Conservation (phyloP, 2,797 vertebrate genomes). For the Mormyrus hasselquistii region DNA sequence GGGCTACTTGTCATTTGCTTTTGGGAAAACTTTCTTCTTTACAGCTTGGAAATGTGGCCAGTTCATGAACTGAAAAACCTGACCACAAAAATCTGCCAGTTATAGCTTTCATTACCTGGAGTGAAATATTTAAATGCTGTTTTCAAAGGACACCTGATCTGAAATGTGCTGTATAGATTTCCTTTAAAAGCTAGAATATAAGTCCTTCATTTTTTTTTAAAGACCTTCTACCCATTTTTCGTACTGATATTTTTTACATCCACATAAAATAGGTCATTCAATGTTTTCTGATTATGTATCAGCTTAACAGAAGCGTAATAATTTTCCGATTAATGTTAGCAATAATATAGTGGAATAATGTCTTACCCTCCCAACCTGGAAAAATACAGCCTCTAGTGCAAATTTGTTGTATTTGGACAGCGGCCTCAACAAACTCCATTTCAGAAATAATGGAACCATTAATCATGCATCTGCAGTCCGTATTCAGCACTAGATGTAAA, state of each 20-base stretch:
- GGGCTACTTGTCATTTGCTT: not conserved
- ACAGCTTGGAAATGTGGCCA: not conserved
- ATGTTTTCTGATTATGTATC: not conserved
- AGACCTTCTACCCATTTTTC: not conserved
- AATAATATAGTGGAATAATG: not conserved
- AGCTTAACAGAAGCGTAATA: not conserved
- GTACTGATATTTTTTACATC: not conserved
- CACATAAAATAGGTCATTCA: not conserved
- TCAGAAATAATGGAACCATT: constrained; percentile 59
- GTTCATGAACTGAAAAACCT: not conserved
- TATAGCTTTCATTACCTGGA: not conserved
- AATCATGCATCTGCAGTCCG: constrained; percentile 48
- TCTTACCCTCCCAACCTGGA: not conserved
- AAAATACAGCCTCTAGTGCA: not conserved
- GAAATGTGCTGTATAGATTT: not conserved
- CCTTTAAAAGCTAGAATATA: not conserved
- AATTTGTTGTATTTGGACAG: not conserved
- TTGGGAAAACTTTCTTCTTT: not conserved
- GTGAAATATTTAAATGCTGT: not conserved
- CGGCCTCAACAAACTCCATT: constrained; percentile 32
- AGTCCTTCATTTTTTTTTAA: not conserved
- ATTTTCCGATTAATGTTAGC: not conserved
- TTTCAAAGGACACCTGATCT: not conserved
- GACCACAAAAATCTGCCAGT: not conserved
- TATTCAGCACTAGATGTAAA: constrained; percentile 49